A percentile compares a stretch with the other conserved stretches of the same genome.
Evolutionary conservation across 2,797 vertebrate genomes (phyloP).

Genomic region (Psittacula derbiana): DNA sequence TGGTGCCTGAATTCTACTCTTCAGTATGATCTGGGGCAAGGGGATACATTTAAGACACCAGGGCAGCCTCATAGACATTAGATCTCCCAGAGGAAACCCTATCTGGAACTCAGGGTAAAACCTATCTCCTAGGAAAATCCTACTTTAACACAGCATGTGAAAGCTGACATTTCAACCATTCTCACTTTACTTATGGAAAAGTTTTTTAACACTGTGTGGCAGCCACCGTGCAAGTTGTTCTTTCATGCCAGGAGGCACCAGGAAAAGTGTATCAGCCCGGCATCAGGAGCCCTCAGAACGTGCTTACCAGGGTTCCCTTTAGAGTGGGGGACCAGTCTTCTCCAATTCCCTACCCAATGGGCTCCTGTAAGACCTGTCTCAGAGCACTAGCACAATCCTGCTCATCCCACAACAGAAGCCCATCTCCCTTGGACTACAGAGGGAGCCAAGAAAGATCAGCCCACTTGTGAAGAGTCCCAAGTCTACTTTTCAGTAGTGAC

Average conservation of each 20-base stretch:
- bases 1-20: not conserved
- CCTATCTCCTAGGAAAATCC: not conserved
- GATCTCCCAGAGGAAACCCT: not conserved
- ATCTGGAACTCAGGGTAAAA: not conserved
- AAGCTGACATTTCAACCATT: not conserved
- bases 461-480: not conserved
- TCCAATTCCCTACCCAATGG: not conserved
- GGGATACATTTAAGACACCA: not conserved
- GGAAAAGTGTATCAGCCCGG: not conserved
- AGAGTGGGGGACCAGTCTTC: not conserved
- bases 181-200: not conserved
- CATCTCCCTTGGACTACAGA: not conserved
- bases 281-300: not conserved
- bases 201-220: not conserved
- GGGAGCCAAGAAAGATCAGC: not conserved
- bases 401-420: not conserved
- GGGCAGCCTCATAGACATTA: not conserved
- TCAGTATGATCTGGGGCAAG: not conserved
- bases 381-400: not conserved
- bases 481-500: not conserved
- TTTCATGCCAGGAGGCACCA: not conserved
- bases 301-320: not conserved
- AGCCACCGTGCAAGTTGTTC: not conserved
- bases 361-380: not conserved
- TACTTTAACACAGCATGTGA: not conserved